Conservation (phyloP, 2,113 vertebrate species). For the Elachura formosa region DNA sequence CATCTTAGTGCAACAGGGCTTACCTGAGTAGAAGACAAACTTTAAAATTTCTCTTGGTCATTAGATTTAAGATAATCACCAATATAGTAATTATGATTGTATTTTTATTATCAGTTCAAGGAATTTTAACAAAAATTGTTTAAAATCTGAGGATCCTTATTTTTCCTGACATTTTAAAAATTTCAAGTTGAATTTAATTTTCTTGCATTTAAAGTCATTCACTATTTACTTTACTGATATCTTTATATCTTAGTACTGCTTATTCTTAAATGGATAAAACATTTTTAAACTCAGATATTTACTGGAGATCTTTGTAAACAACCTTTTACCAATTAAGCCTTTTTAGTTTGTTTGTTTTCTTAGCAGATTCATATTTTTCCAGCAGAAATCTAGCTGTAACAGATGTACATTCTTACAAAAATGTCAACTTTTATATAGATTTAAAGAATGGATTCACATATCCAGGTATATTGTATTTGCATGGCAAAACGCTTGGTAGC, state of each 20-base stretch:
- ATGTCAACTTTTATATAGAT: neutral
- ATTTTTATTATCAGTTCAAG: neutral
- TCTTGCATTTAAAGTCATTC: neutral
- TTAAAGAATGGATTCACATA: rapidly evolving
- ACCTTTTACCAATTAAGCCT: neutral
- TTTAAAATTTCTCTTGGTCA: neutral
- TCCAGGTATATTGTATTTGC: neutral
- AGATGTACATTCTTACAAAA: neutral
- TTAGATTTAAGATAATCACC: neutral
- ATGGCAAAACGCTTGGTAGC: neutral
- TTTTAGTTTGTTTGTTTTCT: neutral
- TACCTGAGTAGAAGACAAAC: neutral
- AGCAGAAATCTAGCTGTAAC: neutral
- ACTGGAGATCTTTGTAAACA: rapidly evolving
- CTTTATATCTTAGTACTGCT: neutral
- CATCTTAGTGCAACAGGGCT: neutral
- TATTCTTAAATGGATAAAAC: neutral
- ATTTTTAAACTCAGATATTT: neutral
- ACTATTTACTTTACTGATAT: neutral
- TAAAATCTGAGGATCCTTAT: neutral
- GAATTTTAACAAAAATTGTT: neutral
- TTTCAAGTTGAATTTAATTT: neutral
- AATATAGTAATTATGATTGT: neutral
- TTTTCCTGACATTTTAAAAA: neutral
- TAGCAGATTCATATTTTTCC: neutral